phyloP scores from a whole-genome alignment of 2,888 invertebrate genomes.

The Apodemia zela region DNA sequence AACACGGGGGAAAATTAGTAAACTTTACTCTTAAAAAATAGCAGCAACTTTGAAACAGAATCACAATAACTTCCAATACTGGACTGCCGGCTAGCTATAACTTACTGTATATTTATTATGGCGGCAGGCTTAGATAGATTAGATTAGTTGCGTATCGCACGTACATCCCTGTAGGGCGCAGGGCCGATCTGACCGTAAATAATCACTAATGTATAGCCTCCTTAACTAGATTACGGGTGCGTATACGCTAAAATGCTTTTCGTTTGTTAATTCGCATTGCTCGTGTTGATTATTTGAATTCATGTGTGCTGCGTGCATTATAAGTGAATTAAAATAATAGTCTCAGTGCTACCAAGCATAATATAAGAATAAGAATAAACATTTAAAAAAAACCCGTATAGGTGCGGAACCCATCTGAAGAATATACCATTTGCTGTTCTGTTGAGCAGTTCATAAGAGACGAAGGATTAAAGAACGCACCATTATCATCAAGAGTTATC shows the following conservation, averaged over 20 bases:
- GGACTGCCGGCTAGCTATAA: slow-evolving; percentile 38
- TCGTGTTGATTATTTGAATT: slow-evolving; percentile 19
- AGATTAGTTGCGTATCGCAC: slow-evolving; percentile 63
- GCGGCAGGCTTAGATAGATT: slow-evolving; percentile 40
- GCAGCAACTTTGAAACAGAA: slow-evolving; percentile 33
- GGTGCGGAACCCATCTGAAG: no score
- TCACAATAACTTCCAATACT: slow-evolving; percentile 36
- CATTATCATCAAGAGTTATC: no score
- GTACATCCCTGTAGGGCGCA: slow-evolving; percentile 36
- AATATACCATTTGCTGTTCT: no score
- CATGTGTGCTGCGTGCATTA: slow-evolving; percentile 5
- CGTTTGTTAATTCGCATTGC: slow-evolving; percentile 34
- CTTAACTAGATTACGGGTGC: slow-evolving; percentile 37
- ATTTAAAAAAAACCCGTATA: no score
- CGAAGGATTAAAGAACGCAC: no score
- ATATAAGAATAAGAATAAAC: no score
- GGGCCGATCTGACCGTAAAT: slow-evolving; percentile 34
- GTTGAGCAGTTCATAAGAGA: no score
- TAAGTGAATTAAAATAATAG: not conserved
- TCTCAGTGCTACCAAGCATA: no score
- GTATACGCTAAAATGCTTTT: slow-evolving; percentile 37
- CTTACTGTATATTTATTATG: slow-evolving; percentile 56
- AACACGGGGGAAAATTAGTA: no score
- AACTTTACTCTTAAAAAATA: slow-evolving; percentile 28
- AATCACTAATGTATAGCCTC: slow-evolving; percentile 43